These are phyloP conservation scores for Homarus gammarus DNA, from an alignment of 2,888 invertebrate species.

Conservation along the genomic window DNA sequence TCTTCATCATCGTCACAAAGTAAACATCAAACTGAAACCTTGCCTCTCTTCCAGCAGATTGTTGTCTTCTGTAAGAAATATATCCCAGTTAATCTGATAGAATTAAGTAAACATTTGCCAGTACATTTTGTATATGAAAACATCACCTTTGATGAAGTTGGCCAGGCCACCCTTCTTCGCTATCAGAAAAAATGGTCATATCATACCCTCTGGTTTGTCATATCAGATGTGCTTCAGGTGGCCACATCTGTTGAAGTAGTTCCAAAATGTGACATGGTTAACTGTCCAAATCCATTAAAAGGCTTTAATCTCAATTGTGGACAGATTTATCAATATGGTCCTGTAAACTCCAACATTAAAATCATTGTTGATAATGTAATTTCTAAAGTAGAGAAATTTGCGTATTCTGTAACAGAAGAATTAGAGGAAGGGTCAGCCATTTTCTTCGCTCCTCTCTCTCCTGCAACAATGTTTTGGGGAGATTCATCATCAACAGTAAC, in stretches of 20 bases:
- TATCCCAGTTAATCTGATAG: not conserved
- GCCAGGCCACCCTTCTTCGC: not conserved
- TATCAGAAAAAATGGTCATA: not conserved
- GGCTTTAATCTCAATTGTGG: not conserved
- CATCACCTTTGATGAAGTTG: not conserved
- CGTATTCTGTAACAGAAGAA: not conserved
- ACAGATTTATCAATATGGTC: not conserved
- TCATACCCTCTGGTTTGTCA: not conserved
- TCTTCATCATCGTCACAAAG: not conserved
- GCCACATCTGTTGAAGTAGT: not conserved
- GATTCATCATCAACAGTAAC: not conserved
- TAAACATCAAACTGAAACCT: not conserved
- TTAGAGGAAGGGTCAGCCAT: not conserved
- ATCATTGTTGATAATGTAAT: not conserved
- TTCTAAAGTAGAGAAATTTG: not conserved
- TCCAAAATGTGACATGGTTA: not conserved
- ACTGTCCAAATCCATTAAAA: not conserved
- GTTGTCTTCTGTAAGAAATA: not conserved
- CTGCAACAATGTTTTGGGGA: not conserved
- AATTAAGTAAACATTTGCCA: constrained; percentile 2
- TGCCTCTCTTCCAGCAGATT: not conserved
- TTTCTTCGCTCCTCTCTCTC: not conserved
- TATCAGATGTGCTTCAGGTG: not conserved
- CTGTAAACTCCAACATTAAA: not conserved
- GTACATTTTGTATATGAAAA: not conserved